Evolutionary conservation across 2,888 invertebrate genomes (phyloP), one percentile per base, ranked within the genome.

Genomic region (Prionchulus punctatus): DNA sequence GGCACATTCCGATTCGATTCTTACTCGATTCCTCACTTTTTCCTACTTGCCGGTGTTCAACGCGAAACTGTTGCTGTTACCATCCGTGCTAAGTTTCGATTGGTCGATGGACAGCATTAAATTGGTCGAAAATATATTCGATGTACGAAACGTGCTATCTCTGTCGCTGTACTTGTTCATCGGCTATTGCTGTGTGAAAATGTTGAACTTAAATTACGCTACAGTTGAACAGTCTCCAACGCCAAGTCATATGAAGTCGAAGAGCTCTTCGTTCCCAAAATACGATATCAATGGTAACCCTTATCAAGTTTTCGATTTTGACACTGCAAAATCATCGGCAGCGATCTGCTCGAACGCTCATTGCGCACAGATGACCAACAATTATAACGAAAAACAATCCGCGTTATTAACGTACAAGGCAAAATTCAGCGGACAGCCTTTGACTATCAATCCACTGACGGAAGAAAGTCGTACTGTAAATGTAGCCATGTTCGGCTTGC

Each of bases 31-130:
- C 57, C 79, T 90, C 67, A 94, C 94, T 54, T 94, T 91, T 75
- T 78, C 84, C 62, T 90, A 89, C 72, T 80, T 96, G 64, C 92
- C 94, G 43, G 83, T 85, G 48, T 84, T 94, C 49, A 92, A 96
- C 72, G 70, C 80, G 45, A 79, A 88, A 76, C 73, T 94, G 51
- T 73, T 92, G 57, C 65, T 92, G 27, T 86, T 85, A 77, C 94
- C 94, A 0, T 79, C 84, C 63, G 90, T 92, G 89, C 76, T 94
- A 57, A 91, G 94, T 73, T 94, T 90, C 73, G 94, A 96, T 73
- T 96, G 94, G 91, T 90, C 92, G 0, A 87, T 94, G 85, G 92
- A 90, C 25, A 94, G 92, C 69, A 75, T 96, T 49, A 82, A 84
- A 50, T 73, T 90, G 26, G 78, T 90, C 57, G 86, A 88, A 59